phyloP scores from a whole-genome alignment of 37 sponge, comb jelly and placozoan species.

The Ianthella basta region DNA sequence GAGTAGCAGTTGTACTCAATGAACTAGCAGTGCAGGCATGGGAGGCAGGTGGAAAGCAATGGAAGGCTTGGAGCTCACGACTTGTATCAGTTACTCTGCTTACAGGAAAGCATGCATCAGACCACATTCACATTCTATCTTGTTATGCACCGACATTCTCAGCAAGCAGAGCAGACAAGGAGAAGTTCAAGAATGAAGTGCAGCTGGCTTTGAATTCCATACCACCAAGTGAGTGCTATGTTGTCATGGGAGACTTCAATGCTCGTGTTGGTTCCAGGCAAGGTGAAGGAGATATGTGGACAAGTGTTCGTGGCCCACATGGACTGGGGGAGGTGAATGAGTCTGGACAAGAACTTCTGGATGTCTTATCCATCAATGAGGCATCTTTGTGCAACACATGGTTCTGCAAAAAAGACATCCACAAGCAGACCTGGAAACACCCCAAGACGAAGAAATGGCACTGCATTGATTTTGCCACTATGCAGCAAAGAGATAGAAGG shows the following conservation, averaged over 20 bases:
- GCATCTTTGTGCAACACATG: slow-evolving; percentile 33
- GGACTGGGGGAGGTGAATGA: slow-evolving; percentile 12
- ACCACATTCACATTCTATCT: slow-evolving; percentile 10
- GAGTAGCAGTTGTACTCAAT: slow-evolving; percentile 42
- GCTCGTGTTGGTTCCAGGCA: slow-evolving; percentile 21
- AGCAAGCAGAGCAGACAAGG: slow-evolving; percentile 25
- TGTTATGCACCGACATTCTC: slow-evolving; percentile 26
- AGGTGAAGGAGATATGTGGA: slow-evolving; percentile 12
- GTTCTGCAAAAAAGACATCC: slow-evolving; percentile 34
- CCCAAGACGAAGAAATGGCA: slow-evolving; percentile 28
- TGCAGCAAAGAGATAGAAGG: slow-evolving; percentile 14
- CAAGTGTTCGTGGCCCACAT: slow-evolving; percentile 1
- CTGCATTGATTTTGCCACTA: slow-evolving; percentile 26
- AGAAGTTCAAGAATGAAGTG: not conserved
- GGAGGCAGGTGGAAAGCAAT: slow-evolving; percentile 33
- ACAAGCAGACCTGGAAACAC: slow-evolving; percentile 49
- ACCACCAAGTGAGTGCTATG: slow-evolving; percentile 15
- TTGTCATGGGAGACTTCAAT: slow-evolving; percentile 30
- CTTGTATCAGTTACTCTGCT: not conserved
- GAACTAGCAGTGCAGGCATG: slow-evolving; percentile 34
- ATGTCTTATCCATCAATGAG: slow-evolving; percentile 19
- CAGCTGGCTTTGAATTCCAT: slow-evolving; percentile 12
- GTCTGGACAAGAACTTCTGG: slow-evolving; percentile 12
- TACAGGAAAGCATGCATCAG: not conserved
- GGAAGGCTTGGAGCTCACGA: slow-evolving; percentile 57